Percentiles rank a stretch among this genome's conserved stretches.
Evolutionary conservation across 2,113 vertebrate genomes (phyloP).

Genomic region (Typhlomys cinereus): DNA sequence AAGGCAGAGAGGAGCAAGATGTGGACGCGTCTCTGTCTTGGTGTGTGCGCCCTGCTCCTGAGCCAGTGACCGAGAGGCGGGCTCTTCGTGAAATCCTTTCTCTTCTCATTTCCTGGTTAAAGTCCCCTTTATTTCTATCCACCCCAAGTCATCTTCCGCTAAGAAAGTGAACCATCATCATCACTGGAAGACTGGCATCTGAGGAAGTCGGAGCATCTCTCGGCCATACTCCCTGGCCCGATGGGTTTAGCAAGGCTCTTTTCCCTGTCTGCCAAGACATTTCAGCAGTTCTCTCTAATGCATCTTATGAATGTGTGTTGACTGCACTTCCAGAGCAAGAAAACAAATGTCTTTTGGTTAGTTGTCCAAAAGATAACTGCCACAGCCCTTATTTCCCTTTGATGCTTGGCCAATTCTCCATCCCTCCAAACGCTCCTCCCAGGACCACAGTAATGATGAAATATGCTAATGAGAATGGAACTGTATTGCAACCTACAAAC

Average conservation of each 20-base stretch:
- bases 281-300: background rate
- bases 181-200: background rate
- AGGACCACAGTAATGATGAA: background rate
- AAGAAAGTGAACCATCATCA: background rate
- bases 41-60: background rate
- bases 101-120: background rate
- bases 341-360: background rate
- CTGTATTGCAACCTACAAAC: background rate
- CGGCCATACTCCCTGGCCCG: background rate
- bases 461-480: background rate
- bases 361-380: background rate
- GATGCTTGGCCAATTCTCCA: background rate
- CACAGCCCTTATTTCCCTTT: background rate
- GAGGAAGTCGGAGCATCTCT: background rate
- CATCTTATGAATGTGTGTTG: background rate
- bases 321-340: background rate
- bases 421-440: background rate
- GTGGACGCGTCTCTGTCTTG: fast-evolving
- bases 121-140: background rate
- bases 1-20: background rate
- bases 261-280: background rate
- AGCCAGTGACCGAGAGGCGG: background rate
- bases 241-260: background rate
- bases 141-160: background rate
- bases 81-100: background rate